Conservation (phyloP, 2,888 invertebrate genomes). For the Lithophane leautieri region DNA sequence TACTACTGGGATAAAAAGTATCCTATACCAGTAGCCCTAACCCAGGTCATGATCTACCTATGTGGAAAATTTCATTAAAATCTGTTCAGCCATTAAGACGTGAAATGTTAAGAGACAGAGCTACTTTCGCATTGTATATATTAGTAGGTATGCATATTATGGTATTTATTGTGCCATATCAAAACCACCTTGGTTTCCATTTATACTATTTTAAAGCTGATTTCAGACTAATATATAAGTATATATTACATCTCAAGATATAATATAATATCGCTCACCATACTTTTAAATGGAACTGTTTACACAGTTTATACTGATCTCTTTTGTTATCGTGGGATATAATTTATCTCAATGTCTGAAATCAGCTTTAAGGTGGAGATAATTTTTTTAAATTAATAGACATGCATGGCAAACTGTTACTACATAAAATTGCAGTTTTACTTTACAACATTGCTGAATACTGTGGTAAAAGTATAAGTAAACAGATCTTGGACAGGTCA, state of each 20-base stretch:
- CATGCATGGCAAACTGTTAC: no score
- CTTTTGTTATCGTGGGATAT: no score
- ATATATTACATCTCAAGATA: no score
- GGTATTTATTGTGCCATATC: not conserved
- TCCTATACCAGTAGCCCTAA: not conserved
- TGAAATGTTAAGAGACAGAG: not conserved
- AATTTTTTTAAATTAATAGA: not conserved
- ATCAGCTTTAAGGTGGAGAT: not conserved
- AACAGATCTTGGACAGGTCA: not conserved
- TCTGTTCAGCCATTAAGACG: not conserved
- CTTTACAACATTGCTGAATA: not conserved
- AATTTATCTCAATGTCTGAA: no score
- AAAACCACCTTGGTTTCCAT: not conserved
- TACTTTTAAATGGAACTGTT: no score
- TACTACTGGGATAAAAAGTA: not conserved
- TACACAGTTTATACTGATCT: no score
- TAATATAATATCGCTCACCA: no score
- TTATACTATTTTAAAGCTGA: no score
- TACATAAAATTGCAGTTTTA: not conserved
- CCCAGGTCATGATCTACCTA: no score
- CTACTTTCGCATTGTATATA: not conserved
- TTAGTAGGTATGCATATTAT: not conserved
- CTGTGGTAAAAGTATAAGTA: not conserved
- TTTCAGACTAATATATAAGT: no score
- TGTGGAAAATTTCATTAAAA: not conserved